A percentile compares a stretch with the other conserved stretches of the same genome.
These are phyloP conservation scores for Hydrolagus affinis DNA, from an alignment of 2,113 vertebrate genomes.

Conservation along the genomic window DNA sequence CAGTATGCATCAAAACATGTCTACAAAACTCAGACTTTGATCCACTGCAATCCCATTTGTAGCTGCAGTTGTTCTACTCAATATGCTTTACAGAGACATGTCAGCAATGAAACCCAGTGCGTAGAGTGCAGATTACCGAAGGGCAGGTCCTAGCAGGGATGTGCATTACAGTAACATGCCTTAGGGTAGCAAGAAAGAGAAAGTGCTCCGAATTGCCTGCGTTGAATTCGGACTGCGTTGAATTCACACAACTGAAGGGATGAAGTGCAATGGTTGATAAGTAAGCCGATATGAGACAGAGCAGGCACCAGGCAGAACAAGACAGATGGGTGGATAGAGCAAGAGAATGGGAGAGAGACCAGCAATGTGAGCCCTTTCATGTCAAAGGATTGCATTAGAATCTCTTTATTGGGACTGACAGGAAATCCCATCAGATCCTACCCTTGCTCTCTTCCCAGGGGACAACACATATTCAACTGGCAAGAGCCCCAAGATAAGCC, in stretches of 20 bases:
- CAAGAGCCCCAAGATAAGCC: constrained; percentile 15
- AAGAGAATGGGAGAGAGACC: neutral
- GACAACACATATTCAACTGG: neutral
- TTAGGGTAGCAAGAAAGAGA: neutral
- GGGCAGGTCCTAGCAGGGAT: neutral
- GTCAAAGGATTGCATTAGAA: constrained; percentile 17
- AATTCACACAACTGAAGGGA: constrained; percentile 19
- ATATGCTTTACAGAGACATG: neutral
- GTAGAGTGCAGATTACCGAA: neutral
- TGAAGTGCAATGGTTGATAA: neutral
- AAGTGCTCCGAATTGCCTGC: neutral
- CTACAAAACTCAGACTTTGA: constrained; percentile 12
- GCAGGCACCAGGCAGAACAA: neutral
- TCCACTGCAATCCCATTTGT: neutral
- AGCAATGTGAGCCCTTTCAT: neutral
- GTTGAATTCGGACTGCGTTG: too few species aligned
- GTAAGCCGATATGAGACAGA: constrained; percentile 9
- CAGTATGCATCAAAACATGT: constrained; percentile 3
- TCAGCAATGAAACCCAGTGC: neutral
- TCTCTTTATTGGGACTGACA: constrained; percentile 24
- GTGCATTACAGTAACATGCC: neutral
- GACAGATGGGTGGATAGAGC: neutral
- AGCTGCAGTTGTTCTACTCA: constrained; percentile 1
- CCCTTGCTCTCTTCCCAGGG: neutral
- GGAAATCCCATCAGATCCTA: constrained; percentile 5